Base-by-base conservation (phyloP, 2,797 vertebrate species). In the Centroberyx gerrardi region DNA sequence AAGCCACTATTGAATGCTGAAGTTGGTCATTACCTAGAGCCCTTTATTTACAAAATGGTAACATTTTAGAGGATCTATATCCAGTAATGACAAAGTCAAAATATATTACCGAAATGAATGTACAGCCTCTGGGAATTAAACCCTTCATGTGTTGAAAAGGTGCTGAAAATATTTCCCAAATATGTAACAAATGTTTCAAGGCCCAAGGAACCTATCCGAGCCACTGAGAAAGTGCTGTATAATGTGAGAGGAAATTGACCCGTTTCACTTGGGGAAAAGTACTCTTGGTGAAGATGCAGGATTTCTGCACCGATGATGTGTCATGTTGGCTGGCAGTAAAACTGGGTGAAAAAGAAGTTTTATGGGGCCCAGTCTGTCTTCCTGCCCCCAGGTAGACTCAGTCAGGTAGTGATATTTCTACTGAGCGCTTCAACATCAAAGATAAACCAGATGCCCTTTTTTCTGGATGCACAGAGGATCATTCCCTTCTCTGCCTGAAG, bases 401-500 rank as follows among this genome's bases (percentile, higher is more conserved):
- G 62, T 65, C 6, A 52, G 15, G 70, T 29, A 3, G 52, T 28
- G 62, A 51, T 61, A 48, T 76, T 62, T 80, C 67, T 54, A 44
- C 68, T 15, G 17, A 76, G 65, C 62, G 65, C 62, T 53, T 78
- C n/a, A 1, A 83, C 79, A 84, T 80, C 79, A 84, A 79, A 87
- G 76, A 22, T 52, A 3, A 64, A 56, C 49, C 46, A 74, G 49
- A 31, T 29, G 14, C 61, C 54, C 28, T 73, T 72, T 18, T 28
- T 58, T 18, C 42, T 62, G 44, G 38, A 64, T 2, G 60, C 74
- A 61, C 53, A 38, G 59, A 71, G 13, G 36, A 60, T 69, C 40
- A 55, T 40, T 40, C 55, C 74, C 36, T 53, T 44, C 28, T 22
- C 14, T 22, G 65, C 55, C 55, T 5, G 7, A 14, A 29, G 3